Evolutionary conservation across 2,888 invertebrate species (phyloP).

Genomic region (Nomada lathburiana): DNA sequence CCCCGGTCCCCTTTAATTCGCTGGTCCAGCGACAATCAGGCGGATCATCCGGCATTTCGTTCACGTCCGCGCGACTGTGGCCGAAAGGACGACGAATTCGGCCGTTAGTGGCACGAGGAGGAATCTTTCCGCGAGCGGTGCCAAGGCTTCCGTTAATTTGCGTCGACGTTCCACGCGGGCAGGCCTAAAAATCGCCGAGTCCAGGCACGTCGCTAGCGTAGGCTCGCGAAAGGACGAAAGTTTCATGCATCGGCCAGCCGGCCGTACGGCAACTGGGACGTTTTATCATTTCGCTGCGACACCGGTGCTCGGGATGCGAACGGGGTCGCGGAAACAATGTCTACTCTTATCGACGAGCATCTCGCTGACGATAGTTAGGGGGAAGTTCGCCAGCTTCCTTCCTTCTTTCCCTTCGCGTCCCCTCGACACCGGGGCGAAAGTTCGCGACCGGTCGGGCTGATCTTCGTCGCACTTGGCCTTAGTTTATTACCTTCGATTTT

Average conservation of each 20-base stretch:
- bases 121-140: slow-evolving; percentile 24
- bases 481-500: slow-evolving; percentile 10
- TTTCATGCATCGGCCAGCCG: slow-evolving; percentile 34
- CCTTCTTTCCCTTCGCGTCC: not conserved
- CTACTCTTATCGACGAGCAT: slow-evolving; percentile 55
- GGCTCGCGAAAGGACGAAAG: slow-evolving; percentile 14
- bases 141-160: slow-evolving; percentile 56
- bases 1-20: not conserved
- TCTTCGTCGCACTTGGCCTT: not conserved
- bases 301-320: slow-evolving; percentile 41
- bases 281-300: slow-evolving; percentile 64
- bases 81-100: slow-evolving; percentile 26
- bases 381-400: slow-evolving; percentile 33
- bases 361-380: slow-evolving; percentile 45
- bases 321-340: slow-evolving; percentile 69
- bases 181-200: slow-evolving; percentile 47
- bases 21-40: slow-evolving; percentile 32
- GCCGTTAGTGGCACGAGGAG: not conserved
- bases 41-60: slow-evolving; percentile 33
- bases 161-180: slow-evolving; percentile 24
- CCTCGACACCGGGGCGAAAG: not conserved
- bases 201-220: slow-evolving; percentile 54
- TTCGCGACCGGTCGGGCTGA: not conserved
- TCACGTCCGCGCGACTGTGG: slow-evolving; percentile 23
- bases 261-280: slow-evolving; percentile 59